phyloP scores from a whole-genome alignment of 2,797 vertebrate species.

The Enteromius treurensis region DNA sequence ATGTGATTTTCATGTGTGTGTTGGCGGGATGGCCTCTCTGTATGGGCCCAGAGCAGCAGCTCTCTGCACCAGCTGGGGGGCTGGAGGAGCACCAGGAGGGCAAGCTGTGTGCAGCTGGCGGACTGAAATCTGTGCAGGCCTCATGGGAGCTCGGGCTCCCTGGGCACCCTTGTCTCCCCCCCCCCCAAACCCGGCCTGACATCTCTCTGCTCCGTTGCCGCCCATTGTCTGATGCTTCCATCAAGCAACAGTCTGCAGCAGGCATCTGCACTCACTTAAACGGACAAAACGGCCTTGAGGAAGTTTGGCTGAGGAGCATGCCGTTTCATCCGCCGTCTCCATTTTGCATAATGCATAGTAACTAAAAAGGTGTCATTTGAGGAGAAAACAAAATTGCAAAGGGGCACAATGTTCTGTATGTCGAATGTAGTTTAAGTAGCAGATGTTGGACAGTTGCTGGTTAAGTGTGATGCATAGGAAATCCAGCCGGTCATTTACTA shows the following conservation, averaged over 20 bases:
- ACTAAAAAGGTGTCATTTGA: not conserved
- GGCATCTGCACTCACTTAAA: constrained; percentile 46
- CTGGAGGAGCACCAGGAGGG: constrained; percentile 72
- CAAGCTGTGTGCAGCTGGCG: constrained; percentile 79
- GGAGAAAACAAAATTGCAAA: not conserved
- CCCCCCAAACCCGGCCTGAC: constrained; percentile 31
- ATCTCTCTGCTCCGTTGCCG: constrained; percentile 51
- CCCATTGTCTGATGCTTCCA: constrained; percentile 49
- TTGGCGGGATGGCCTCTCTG: constrained; percentile 23
- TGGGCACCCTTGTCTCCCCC: constrained; percentile 69
- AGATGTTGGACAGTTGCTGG: constrained; percentile 6
- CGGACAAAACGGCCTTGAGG: constrained; percentile 33
- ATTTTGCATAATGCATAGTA: not conserved
- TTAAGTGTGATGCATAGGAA: not conserved
- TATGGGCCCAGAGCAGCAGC: constrained; percentile 40
- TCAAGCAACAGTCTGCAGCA: constrained; percentile 29
- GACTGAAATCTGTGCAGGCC: constrained; percentile 72
- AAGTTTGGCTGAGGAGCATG: constrained; percentile 9
- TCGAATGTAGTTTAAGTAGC: not conserved
- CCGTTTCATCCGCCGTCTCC: constrained; percentile 19
- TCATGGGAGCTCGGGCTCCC: constrained; percentile 67
- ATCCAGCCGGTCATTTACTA: not conserved
- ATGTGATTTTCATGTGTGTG: constrained; percentile 36
- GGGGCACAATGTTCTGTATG: not conserved
- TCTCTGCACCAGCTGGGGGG: constrained; percentile 72